A percentile compares a stretch with the other conserved stretches of the same genome.
phyloP scores from a whole-genome alignment of 1,140 invertebrate species.

The Brevipalpus yothersi region DNA sequence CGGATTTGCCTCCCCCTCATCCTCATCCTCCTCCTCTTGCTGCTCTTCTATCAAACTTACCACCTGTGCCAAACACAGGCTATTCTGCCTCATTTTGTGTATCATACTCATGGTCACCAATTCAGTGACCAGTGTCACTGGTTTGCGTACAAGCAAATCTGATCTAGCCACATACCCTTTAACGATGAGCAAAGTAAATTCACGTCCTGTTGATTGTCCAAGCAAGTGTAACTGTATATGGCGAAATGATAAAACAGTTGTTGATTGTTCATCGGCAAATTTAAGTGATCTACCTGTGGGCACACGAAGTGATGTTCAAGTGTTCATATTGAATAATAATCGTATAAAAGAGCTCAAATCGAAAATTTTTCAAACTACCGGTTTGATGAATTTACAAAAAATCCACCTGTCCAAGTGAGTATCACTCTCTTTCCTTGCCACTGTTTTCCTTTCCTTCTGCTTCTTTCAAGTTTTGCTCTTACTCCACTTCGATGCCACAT shows the following conservation, averaged over 20 bases:
- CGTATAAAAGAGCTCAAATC: slow-evolving; percentile 42
- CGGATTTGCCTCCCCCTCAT: too few relatives aligned
- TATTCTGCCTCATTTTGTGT: too few relatives aligned
- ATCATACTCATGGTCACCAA: too few relatives aligned
- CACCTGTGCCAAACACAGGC: too few relatives aligned
- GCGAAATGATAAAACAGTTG: slow-evolving; percentile 69
- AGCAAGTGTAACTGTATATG: slow-evolving; percentile 55
- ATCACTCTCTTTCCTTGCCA: not conserved
- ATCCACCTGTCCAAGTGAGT: slow-evolving; percentile 36
- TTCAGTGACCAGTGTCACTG: too few relatives aligned
- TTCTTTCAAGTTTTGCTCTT: too few relatives aligned
- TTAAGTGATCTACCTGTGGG: slow-evolving; percentile 43
- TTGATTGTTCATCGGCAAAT: slow-evolving; percentile 50
- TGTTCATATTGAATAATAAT: slow-evolving; percentile 57
- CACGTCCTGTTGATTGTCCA: slow-evolving; percentile 29
- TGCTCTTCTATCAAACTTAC: too few relatives aligned
- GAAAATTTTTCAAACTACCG: slow-evolving; percentile 45
- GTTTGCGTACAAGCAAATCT: too few relatives aligned
- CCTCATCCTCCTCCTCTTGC: too few relatives aligned
- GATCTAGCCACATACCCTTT: too few relatives aligned
- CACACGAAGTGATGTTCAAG: slow-evolving; percentile 63
- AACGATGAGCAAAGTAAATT: too few relatives aligned
- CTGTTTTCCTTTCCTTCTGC: not conserved
- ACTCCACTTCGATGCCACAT: too few relatives aligned
- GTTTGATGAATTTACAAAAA: slow-evolving; percentile 59